A percentile compares a stretch with the other conserved stretches of the same genome.
Conservation (phyloP, 2,797 vertebrate genomes). For the Coccyzus lansbergi region DNA sequence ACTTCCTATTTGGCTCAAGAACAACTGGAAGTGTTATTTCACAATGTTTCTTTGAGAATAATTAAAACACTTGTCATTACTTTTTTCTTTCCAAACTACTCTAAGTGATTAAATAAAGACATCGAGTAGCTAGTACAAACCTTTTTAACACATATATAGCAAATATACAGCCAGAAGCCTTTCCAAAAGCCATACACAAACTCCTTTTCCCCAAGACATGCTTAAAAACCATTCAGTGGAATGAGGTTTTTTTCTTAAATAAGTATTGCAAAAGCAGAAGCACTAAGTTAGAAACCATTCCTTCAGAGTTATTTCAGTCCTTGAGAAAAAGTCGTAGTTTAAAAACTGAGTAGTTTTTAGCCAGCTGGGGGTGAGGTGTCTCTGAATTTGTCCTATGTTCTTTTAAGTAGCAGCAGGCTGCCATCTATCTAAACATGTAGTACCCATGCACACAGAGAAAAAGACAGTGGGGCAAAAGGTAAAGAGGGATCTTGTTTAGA, state of each 20-base stretch:
- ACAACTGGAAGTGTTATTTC: neutral
- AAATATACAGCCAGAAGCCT: neutral
- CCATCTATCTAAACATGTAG: neutral
- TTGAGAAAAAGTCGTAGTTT: neutral
- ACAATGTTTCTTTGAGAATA: neutral
- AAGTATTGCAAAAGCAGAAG: neutral
- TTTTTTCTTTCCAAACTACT: neutral
- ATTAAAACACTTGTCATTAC: conserved; percentile 22
- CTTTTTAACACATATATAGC: neutral
- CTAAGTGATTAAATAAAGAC: conserved; percentile 3
- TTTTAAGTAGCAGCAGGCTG: neutral
- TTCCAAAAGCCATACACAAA: neutral
- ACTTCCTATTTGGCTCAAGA: conserved; percentile 29
- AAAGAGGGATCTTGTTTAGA: neutral
- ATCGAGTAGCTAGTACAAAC: neutral
- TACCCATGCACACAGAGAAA: neutral
- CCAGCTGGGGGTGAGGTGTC: neutral
- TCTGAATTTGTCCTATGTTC: neutral
- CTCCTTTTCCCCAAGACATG: neutral
- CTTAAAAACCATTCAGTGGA: neutral
- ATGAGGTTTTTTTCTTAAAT: neutral
- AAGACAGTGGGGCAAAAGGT: neutral
- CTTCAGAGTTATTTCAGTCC: neutral
- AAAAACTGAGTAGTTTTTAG: neutral
- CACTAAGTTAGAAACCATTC: neutral